Evolutionary conservation across 2,113 vertebrate species (phyloP).

Genomic region (Alligator mississippiensis): DNA sequence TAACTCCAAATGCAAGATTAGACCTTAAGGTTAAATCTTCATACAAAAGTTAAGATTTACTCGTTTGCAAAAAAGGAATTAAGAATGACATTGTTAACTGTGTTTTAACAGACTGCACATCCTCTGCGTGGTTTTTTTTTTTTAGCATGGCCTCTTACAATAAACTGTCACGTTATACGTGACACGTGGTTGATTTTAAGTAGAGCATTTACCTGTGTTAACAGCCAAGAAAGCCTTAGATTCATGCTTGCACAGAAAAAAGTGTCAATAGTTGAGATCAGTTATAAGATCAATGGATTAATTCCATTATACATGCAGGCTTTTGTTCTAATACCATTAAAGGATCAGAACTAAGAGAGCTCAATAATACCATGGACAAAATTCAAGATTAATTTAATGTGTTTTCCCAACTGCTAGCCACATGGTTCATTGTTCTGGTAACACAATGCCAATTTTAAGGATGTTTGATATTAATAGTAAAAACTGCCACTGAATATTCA

Average conservation of each 20-base stretch:
- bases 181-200: not conserved
- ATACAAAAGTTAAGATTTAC: no score
- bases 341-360: constrained; percentile 34
- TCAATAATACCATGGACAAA: constrained; percentile 9
- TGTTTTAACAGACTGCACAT: no score
- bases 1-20: no score
- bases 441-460: not conserved
- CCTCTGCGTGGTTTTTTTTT: no score
- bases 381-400: not conserved
- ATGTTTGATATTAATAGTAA: not conserved
- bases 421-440: not conserved
- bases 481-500: not conserved
- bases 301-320: constrained; percentile 42
- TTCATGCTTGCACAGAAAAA: not conserved
- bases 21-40: no score
- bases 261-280: not conserved
- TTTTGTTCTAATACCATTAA: constrained; percentile 59
- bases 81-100: no score
- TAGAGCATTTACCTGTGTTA: not conserved
- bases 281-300: constrained; percentile 36
- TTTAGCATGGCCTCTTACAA: not conserved
- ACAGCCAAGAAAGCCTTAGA: not conserved
- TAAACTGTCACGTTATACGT: not conserved
- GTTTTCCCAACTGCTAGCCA: accelerated
- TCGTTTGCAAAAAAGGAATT: no score